Evolutionary conservation across 2,888 invertebrate species (phyloP).

Genomic region (Agrilus biguttatus): DNA sequence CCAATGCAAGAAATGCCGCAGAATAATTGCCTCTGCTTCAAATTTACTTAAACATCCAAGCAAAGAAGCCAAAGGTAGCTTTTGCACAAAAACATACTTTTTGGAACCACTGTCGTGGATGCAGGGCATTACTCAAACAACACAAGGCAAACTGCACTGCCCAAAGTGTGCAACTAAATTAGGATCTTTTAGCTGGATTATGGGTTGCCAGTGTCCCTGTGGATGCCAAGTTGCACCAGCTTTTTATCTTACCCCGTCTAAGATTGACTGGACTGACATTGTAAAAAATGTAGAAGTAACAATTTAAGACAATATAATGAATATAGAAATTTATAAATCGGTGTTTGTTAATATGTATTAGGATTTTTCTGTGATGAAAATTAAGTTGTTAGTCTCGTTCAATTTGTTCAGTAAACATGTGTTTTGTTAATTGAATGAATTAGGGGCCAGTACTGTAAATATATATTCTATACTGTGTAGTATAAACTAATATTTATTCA

Average conservation of each 20-base stretch:
- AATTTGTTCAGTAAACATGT: too few species aligned
- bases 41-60: constrained; percentile 62
- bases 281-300: constrained; percentile 67
- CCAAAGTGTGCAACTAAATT: constrained; percentile 75
- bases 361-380: too few species aligned
- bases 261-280: constrained; percentile 79
- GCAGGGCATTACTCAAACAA: constrained; percentile 50
- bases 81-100: constrained; percentile 66
- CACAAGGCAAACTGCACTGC: constrained; percentile 73
- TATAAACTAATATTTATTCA: too few species aligned
- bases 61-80: constrained; percentile 22
- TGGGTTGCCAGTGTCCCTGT: constrained; percentile 83
- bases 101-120: constrained; percentile 87
- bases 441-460: too few species aligned
- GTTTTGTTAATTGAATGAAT: too few species aligned
- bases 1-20: constrained; percentile 65
- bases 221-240: constrained; percentile 81
- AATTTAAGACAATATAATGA: constrained; percentile 10
- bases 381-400: too few species aligned
- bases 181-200: constrained; percentile 84
- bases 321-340: not conserved
- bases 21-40: constrained; percentile 66
- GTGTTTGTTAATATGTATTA: too few species aligned
- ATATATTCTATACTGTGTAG: too few species aligned
- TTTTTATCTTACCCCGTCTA: constrained; percentile 81